Evolutionary conservation across 2,888 invertebrate genomes (phyloP), one percentile per base, ranked within the genome.

Genomic region (Dendrolimus pini): DNA sequence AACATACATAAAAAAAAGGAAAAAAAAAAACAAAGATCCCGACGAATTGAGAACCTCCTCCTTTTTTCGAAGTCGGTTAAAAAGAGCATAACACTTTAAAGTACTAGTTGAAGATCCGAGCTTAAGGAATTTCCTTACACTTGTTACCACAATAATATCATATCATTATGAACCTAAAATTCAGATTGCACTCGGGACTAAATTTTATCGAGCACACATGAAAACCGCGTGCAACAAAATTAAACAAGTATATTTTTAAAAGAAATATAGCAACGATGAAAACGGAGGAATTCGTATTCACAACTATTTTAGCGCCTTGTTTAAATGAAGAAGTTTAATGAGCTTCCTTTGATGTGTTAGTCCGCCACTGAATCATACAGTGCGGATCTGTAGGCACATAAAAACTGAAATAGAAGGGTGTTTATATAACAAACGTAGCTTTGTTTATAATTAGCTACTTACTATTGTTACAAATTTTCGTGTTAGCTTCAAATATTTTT

Each of bases 361-460:
- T 47, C 47, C 12, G 47, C 47, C 47, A 10, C 6, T 12, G 63
- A 62, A 12, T 47, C 47, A 12, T 30, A 6, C 47, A 47, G 47
- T 47, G 47, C 47, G 9, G 47, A 65, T 62, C 60, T 64, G 60
- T 61, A 63, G 61, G 60, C 63, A 62, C 64, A 68, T 72, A 70
- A 71, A 68, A 65, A 69, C 68, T 56, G 59, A 74, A 74, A 74
- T 74, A 74, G 74, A 69, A 62, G 60, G 55, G 8, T 56, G 56
- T 59, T 59, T 59, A 59, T 52, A 57, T 53, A 56, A 52, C 41
- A 53, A 6, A 10, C 52, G 52, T 30, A 30, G 30, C 30, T 30
- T 6, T 30, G 30, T 30, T 30, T 30, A 30, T 30, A 30, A 30
- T 30, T 30, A 30, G 3, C 30, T 30, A 30, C 12, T 47, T 47